These are phyloP conservation scores for Smittia aterrima DNA, from an alignment of 2,888 invertebrate genomes.

Conservation along the genomic window DNA sequence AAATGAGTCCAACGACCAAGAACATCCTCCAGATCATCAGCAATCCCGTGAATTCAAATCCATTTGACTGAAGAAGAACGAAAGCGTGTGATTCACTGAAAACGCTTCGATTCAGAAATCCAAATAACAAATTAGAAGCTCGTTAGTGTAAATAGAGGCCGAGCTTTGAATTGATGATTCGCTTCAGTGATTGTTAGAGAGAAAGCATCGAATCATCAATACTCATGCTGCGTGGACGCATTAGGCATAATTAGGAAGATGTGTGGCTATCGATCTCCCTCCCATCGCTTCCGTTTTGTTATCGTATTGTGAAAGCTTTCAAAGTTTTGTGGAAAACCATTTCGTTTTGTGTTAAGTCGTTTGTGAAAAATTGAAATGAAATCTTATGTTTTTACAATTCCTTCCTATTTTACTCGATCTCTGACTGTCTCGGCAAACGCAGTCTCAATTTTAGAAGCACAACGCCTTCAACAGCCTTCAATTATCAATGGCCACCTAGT, in stretches of 20 bases:
- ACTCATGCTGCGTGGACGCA: background rate
- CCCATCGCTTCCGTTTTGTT: background rate
- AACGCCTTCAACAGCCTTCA: constrained; percentile 56
- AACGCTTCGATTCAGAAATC: background rate
- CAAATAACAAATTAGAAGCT: constrained; percentile 2
- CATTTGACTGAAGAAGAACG: background rate
- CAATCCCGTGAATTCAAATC: background rate
- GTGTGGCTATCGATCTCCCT: background rate
- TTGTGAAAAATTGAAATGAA: background rate
- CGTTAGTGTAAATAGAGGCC: background rate
- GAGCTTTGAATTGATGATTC: background rate
- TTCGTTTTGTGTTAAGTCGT: background rate
- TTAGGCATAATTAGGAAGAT: background rate
- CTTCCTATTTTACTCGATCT: background rate
- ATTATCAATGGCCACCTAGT: constrained; percentile 79
- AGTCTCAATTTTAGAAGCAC: constrained; percentile 56
- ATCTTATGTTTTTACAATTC: background rate
- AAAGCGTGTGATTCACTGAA: constrained; percentile 1
- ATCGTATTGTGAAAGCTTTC: background rate
- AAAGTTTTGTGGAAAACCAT: background rate
- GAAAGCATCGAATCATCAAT: background rate
- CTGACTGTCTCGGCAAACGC: background rate
- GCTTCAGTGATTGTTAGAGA: background rate
- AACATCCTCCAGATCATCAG: constrained; percentile 7
- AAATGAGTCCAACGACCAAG: constrained; percentile 25